phyloP scores from a whole-genome alignment of 1,140 invertebrate species.

The Solenopsis fugax region DNA sequence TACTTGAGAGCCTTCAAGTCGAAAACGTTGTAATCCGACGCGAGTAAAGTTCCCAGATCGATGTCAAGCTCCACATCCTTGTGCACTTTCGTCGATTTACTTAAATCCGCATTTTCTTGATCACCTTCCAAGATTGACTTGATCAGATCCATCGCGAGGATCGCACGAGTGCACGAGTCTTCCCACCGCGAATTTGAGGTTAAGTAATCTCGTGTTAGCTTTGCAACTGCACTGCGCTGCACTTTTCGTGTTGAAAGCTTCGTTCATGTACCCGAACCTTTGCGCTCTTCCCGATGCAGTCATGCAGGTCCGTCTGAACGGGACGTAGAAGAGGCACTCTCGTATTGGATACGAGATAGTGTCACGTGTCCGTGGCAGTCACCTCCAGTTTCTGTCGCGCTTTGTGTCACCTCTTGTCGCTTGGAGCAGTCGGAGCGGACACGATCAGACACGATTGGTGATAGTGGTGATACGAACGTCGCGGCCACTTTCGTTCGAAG shows the following conservation, averaged over 20 bases:
- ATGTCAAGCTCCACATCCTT: slow-evolving; percentile 91
- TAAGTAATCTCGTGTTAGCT: background rate
- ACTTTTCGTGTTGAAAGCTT: too few relatives aligned
- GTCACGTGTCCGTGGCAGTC: background rate
- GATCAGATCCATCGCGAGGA: slow-evolving; percentile 65
- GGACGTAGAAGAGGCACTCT: background rate
- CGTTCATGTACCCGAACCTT: too few relatives aligned
- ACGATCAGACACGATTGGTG: background rate
- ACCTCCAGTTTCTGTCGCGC: background rate
- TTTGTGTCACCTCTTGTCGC: background rate
- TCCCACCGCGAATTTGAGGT: background rate
- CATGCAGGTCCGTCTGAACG: background rate
- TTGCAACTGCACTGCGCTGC: too few relatives aligned
- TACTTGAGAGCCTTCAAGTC: slow-evolving; percentile 88
- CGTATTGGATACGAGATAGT: background rate
- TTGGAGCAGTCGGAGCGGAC: background rate
- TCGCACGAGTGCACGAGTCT: background rate
- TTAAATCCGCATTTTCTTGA: slow-evolving; percentile 54
- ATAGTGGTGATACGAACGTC: background rate
- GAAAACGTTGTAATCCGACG: slow-evolving; percentile 90
- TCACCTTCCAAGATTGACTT: slow-evolving; percentile 76
- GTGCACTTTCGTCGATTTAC: slow-evolving; percentile 89
- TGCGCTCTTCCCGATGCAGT: too few relatives aligned
- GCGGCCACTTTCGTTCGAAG: slow-evolving; percentile 41
- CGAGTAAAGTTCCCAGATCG: slow-evolving; percentile 90